phyloP scores from a whole-genome alignment of 2,888 invertebrate genomes.

The Emmelina monodactyla region DNA sequence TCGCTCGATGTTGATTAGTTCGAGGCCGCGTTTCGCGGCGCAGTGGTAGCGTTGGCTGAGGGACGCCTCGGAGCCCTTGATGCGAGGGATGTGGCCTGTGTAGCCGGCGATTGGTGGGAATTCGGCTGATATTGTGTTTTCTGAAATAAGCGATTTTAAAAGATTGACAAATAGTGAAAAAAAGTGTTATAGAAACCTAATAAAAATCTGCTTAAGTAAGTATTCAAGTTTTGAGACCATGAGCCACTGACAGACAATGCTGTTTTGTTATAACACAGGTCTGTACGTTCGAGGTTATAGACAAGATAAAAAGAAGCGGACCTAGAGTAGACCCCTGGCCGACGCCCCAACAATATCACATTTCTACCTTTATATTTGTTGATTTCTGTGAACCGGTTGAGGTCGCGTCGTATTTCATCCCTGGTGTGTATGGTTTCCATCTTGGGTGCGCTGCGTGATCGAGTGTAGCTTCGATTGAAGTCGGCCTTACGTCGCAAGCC shows the following conservation, averaged over 20 bases:
- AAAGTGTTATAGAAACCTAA: too few relatives aligned
- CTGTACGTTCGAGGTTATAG: too few relatives aligned
- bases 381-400: constrained; percentile 59
- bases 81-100: constrained; percentile 75
- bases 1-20: constrained; percentile 64
- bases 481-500: constrained; percentile 45
- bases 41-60: constrained; percentile 74
- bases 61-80: constrained; percentile 71
- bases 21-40: constrained; percentile 70
- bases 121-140: constrained; percentile 70
- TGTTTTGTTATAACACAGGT: too few relatives aligned
- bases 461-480: constrained; percentile 44
- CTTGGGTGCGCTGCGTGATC: constrained; percentile 64
- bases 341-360: background rate
- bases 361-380: constrained; percentile 60
- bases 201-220: too few relatives aligned
- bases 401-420: constrained; percentile 60
- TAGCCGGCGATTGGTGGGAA: constrained; percentile 77
- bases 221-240: too few relatives aligned
- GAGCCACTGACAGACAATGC: too few relatives aligned
- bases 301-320: background rate
- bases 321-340: background rate
- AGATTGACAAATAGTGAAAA: too few relatives aligned
- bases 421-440: constrained; percentile 63
- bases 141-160: constrained; percentile 37